Evolutionary conservation across 2,888 invertebrate genomes (phyloP).

Genomic region (Lasioglossum vierecki): DNA sequence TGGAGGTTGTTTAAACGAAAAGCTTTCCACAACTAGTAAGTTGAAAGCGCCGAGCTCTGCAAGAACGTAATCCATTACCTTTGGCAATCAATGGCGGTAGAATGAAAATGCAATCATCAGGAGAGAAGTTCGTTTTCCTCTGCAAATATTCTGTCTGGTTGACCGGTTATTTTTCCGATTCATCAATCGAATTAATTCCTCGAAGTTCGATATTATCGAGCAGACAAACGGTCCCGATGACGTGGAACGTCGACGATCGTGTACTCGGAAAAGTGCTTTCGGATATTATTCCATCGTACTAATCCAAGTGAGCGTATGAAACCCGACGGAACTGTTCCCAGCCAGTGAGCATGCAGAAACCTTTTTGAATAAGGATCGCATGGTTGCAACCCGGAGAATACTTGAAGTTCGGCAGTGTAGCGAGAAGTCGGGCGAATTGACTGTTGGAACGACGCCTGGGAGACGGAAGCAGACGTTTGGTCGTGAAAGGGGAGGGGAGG

Average conservation of each 20-base stretch:
- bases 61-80: neutral
- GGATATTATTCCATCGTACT: slow-evolving; percentile 49
- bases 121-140: neutral
- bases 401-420: slow-evolving; percentile 64
- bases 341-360: slow-evolving; percentile 56
- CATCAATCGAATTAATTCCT: slow-evolving; percentile 42
- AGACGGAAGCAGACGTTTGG: slow-evolving; percentile 67
- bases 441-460: slow-evolving; percentile 64
- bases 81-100: neutral
- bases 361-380: slow-evolving; percentile 66
- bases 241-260: slow-evolving; percentile 26
- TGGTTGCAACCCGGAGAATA: slow-evolving; percentile 63
- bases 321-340: slow-evolving; percentile 58
- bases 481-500: neutral
- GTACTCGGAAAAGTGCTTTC: slow-evolving; percentile 46
- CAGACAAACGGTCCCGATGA: slow-evolving; percentile 26
- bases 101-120: neutral
- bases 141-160: neutral
- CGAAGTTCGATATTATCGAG: neutral
- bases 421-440: slow-evolving; percentile 72
- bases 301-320: slow-evolving; percentile 49
- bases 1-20: neutral
- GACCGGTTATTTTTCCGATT: slow-evolving; percentile 16
- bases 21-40: neutral
- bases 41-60: neutral